A percentile compares a stretch with the other conserved stretches of the same genome.
These are phyloP conservation scores for Steromphala cineraria DNA, from an alignment of 2,888 invertebrate genomes.

Conservation along the genomic window DNA sequence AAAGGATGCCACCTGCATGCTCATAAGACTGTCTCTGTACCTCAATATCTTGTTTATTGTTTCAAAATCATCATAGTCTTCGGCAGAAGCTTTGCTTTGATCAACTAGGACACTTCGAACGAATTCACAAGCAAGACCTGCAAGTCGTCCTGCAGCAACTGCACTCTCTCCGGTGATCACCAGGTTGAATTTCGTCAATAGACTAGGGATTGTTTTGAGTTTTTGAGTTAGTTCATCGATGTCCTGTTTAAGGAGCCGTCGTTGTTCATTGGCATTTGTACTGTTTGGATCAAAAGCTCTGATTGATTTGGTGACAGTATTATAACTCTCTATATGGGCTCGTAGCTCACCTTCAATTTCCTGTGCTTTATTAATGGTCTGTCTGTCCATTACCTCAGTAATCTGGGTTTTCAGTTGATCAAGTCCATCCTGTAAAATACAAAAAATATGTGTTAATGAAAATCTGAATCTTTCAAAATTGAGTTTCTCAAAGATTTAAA, in stretches of 20 bases:
- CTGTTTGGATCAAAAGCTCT: too few species aligned
- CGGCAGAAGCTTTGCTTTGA: neutral
- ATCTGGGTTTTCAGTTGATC: too few species aligned
- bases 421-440: too few species aligned
- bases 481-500: too few species aligned
- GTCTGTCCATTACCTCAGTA: too few species aligned
- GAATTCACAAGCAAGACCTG: neutral
- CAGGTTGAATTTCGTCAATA: neutral
- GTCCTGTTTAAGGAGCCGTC: neutral
- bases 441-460: too few species aligned
- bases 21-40: neutral
- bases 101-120: neutral
- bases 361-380: too few species aligned
- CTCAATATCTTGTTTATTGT: neutral
- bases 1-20: neutral
- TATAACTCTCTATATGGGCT: too few species aligned
- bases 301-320: too few species aligned
- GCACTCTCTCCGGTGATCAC: neutral
- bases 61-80: neutral
- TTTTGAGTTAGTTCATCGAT: neutral
- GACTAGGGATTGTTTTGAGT: neutral
- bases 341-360: too few species aligned
- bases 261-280: too few species aligned
- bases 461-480: too few species aligned
- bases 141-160: neutral